Evolutionary conservation across 23 tunicate species (phyloP), one percentile per base, ranked within the genome.

Genomic region (Trididemnum nubilum): DNA sequence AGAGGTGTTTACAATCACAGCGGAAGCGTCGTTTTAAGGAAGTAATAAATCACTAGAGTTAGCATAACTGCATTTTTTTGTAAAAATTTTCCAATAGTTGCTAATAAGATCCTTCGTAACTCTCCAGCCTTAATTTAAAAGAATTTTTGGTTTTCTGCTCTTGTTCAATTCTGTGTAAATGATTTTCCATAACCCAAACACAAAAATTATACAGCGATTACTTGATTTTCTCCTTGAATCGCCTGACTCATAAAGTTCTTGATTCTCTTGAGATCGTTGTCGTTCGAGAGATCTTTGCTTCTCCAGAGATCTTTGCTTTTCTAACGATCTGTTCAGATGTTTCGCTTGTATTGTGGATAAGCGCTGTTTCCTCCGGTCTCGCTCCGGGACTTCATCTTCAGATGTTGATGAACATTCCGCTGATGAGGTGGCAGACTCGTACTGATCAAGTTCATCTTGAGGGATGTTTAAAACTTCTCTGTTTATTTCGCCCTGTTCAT

Each of bases 401-500:
- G 86, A 82, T 31, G 40, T 2, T 1, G 78, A 70, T 24, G 86
- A 51, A 1, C 71, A 71, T 30, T 35, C 26, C 7, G n/a, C 60
- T 15, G 79, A 22, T 18, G 74, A 23, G 26, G 70, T 49, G 44
- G 34, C 2, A n/a, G 5, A 33, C 5, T 44, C 58, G 30, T 44
- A 76, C 1, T 75, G 65, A 2, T 49, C 85, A 33, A 73, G 82
- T 30, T 76, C 72, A 15, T 71, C 81, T 51, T 91, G 90, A 0
- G 97, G 97, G 44, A 88, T 83, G 61, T 92, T 89, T 73, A 92
- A 78, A n/a, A 92, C 90, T 64, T 92, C 97, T 73, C 92, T 69
- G 64, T 92, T 92, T 9, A 92, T 92, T 72, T 92, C 97, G 15
- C 85, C 90, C 97, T 91, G 35, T 21, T 78, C 25, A 19, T 15